Evolutionary conservation across 1,140 invertebrate genomes (phyloP).

Genomic region (Cyclina sinensis): DNA sequence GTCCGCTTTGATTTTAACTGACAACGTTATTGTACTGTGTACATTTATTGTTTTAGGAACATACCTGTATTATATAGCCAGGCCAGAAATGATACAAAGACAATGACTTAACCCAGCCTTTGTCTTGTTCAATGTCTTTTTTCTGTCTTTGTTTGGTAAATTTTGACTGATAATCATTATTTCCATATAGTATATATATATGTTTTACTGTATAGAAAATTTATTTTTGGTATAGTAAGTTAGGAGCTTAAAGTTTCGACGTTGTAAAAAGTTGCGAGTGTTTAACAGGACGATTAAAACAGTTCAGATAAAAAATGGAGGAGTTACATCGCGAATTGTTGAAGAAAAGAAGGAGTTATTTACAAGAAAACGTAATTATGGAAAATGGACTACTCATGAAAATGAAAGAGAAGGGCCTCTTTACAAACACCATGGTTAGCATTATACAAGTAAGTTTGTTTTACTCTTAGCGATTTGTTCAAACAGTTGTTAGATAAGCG

Average conservation of each 20-base stretch:
- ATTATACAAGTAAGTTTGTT: constrained; percentile 43
- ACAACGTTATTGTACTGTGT: neutral
- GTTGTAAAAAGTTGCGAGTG: neutral
- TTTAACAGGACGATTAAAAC: neutral
- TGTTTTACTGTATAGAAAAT: neutral
- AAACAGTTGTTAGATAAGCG: no score
- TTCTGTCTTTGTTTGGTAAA: neutral
- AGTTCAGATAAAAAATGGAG: constrained; percentile 13
- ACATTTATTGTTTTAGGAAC: no score
- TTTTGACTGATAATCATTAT: neutral
- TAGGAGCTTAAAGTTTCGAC: neutral
- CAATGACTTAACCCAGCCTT: neutral
- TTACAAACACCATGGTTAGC: constrained; percentile 38
- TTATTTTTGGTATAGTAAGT: neutral
- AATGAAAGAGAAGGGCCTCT: constrained; percentile 42
- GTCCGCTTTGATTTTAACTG: neutral
- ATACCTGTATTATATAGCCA: neutral
- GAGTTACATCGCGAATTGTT: constrained; percentile 58
- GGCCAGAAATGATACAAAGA: neutral
- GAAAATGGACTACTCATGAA: constrained; percentile 36
- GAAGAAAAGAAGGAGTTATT: constrained; percentile 38
- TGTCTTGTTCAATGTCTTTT: neutral
- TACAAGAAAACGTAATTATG: constrained; percentile 60
- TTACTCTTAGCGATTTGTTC: no score
- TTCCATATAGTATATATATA: neutral